These are phyloP conservation scores for Anniella stebbinsi DNA, from an alignment of 2,797 vertebrate species.

Conservation along the genomic window DNA sequence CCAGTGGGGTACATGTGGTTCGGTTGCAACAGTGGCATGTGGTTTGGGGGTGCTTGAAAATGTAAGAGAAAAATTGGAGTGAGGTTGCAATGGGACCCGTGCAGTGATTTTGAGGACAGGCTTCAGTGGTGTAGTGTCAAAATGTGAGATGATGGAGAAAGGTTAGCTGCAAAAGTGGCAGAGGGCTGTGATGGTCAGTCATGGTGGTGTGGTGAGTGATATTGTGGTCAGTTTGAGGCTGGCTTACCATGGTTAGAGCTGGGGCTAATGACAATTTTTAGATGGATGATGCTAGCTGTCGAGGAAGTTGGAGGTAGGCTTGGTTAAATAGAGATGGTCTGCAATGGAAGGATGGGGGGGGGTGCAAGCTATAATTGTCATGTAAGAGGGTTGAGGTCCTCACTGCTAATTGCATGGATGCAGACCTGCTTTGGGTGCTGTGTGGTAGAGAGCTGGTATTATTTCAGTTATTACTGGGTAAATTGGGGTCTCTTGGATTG, in stretches of 20 bases:
- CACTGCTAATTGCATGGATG: background rate
- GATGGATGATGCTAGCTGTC: background rate
- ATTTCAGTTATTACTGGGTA: too few relatives aligned
- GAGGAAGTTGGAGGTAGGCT: background rate
- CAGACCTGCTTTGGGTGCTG: background rate
- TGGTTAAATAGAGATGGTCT: background rate
- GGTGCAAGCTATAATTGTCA: background rate
- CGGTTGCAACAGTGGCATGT: background rate
- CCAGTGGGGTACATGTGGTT: background rate
- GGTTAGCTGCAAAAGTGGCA: background rate
- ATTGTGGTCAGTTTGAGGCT: background rate
- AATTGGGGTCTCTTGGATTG: too few relatives aligned
- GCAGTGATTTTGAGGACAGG: too few relatives aligned
- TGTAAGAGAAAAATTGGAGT: background rate
- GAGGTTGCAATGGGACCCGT: background rate
- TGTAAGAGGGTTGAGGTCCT: background rate
- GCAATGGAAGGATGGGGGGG: too few relatives aligned
- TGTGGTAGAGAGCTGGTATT: background rate
- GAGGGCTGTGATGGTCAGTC: background rate
- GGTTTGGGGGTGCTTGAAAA: background rate
- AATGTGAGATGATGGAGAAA: background rate
- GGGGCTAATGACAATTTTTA: background rate
- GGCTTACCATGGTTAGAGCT: background rate
- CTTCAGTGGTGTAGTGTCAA: background rate
- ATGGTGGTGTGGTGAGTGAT: background rate